Base-by-base conservation (phyloP, 2,113 vertebrate species). In the Rhinolophus sinicus region DNA sequence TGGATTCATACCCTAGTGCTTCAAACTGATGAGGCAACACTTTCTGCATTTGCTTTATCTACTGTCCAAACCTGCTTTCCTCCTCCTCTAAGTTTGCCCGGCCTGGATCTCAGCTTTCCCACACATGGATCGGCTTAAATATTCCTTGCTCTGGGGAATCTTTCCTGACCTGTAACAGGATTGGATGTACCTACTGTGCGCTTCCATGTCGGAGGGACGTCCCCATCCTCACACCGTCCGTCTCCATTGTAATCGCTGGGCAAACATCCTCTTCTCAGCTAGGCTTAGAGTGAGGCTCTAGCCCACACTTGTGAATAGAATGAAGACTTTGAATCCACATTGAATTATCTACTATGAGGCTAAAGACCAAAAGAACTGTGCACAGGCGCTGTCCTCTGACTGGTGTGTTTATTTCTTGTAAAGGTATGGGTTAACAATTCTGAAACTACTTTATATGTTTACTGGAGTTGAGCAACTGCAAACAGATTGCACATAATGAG, bases 201-300 rank as follows among this genome's bases (percentile, higher is more conserved):
- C 22, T 69, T 26, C 11, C 14, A 0, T 4, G 6, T 24, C 6
- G 8, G n/a, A 1, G 6, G 38, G n/a, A 15, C 35, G 14, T 60
- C 69, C 21, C 35, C 8, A 33, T 16, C 62, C 22, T n/a, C 7
- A 18, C 12, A 16, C 9, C 13, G 2, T 58, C 18, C 10, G 1
- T 76, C 35, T 62, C 26, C 22, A 8, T 12, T 3, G 7, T 22
- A 67, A 64, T 18, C 4, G 0, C 58, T 84, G 54, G 58, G 24
- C 13, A 73, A 8, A 73, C 8, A 15, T 26, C 22, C 70, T 73
- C 40, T 47, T 47, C 13, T 73, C 24, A 40, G 47, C 70, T 16
- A 16, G 70, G 70, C 40, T 73, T 40, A 47, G 4, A 73, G 22
- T 26, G 70, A 73, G 44, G 70, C 70, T 47, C 40, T 47, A 28